Evolutionary conservation across 1,140 invertebrate genomes (phyloP), one percentile per base, ranked within the genome.

Genomic region (Macrotrachela quadricornifera): DNA sequence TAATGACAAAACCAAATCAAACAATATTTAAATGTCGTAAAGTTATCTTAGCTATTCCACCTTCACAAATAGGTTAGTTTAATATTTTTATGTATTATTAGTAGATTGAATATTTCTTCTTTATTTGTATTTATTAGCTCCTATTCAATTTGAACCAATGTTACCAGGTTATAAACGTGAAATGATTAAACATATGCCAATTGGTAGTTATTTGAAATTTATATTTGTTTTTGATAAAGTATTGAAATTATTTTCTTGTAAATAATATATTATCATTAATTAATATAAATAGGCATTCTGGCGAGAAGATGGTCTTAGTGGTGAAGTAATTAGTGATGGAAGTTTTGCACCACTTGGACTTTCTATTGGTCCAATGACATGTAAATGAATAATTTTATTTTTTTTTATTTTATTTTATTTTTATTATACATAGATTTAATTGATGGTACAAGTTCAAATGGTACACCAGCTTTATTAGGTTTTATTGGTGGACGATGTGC

Each of bases 261-360:
- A 13, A 12, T 30, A 2, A 6, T 10, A 9, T 21, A 10, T 14
- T 40, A 36, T 18, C 8, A 38, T 46, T 17, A n/a, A 46, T 14
- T 48, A 30, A 57, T 16, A 46, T 47, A 56, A 56, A 10, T 57
- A 71, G 70, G 60, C 66, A 15, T 72, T 71, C 59, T 73, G 71
- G 71, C 57, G 62, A 16, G 58, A 59, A 38, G 58, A 61, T 14
- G 67, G 67, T 18, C 62, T 59, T 39, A 71, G 67, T 43, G 71
- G 71, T 17, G 69, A 72, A 56, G 59, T 68, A 42, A 64, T 72
- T 0, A 67, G 65, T 30, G 64, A 65, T 58, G 70, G 70, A 40
- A 68, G 67, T 30, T 30, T 30, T 30, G 21, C 21, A 4, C 21
- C 21, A 1, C 40, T 30, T 30, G 21, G 21, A 30, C 21, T 30